A percentile compares a stretch with the other conserved stretches of the same genome.
Evolutionary conservation across 1,140 invertebrate genomes (phyloP).

Genomic region (Ips typographus): DNA sequence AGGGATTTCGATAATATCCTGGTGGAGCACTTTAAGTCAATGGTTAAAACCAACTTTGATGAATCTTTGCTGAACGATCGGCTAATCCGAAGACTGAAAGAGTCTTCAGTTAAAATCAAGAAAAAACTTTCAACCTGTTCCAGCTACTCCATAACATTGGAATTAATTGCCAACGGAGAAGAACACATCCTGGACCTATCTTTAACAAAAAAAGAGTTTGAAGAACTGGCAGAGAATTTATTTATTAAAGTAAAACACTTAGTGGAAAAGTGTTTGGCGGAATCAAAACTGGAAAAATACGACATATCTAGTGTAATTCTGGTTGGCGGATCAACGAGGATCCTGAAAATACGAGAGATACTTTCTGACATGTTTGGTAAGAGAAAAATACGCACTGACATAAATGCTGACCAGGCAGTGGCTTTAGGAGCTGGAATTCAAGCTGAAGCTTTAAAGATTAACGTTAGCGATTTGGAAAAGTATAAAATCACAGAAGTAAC

Average conservation of each 20-base stretch:
- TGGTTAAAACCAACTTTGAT: background rate
- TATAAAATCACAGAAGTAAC: conserved; percentile 29
- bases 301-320: conserved; percentile 63
- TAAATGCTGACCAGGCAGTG: conserved; percentile 51
- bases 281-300: conserved; percentile 11
- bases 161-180: conserved; percentile 61
- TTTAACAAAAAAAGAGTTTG: conserved; percentile 73
- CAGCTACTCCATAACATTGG: background rate
- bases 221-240: conserved; percentile 67
- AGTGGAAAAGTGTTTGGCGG: conserved; percentile 24
- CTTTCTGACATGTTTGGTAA: conserved; percentile 55
- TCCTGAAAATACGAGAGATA: conserved; percentile 58
- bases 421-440: conserved; percentile 36
- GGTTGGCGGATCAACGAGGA: conserved; percentile 66
- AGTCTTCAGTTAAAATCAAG: too few relatives aligned
- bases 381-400: conserved; percentile 34
- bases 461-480: conserved; percentile 1
- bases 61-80: background rate
- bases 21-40: conserved; percentile 39
- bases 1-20: conserved; percentile 69
- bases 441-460: conserved; percentile 22
- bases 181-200: conserved; percentile 77
- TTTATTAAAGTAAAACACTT: conserved; percentile 56
- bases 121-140: too few relatives aligned
- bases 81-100: background rate